These are phyloP conservation scores for Serilophus lunatus DNA, from an alignment of 2,113 vertebrate species.

Conservation along the genomic window DNA sequence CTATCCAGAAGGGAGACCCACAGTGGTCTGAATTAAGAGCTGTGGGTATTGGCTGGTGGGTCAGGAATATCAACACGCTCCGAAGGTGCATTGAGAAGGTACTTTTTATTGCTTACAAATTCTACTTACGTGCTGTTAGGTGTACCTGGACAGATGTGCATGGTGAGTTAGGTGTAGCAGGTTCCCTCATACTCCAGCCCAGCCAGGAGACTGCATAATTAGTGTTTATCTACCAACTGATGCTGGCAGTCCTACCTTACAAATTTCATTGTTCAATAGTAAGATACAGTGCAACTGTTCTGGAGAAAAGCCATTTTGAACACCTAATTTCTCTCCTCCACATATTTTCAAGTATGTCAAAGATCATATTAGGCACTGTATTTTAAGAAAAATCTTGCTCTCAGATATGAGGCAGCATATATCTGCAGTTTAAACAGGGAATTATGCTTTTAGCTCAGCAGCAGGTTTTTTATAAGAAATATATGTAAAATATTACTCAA, in stretches of 20 bases:
- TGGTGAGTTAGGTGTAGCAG: not conserved
- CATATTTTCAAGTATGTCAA: not conserved
- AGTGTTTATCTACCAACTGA: not conserved
- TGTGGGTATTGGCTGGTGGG: constrained; percentile 97
- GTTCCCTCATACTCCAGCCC: not conserved
- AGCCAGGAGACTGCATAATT: not conserved
- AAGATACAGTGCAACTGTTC: not conserved
- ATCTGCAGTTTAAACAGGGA: not conserved
- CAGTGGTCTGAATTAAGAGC: constrained; percentile 96
- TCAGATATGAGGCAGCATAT: not conserved
- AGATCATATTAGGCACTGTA: not conserved
- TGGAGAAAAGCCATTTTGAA: not conserved
- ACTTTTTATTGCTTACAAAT: not conserved
- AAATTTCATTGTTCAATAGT: not conserved
- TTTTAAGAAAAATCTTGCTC: not conserved
- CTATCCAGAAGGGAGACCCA: constrained; percentile 94
- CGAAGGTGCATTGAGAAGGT: constrained; percentile 98
- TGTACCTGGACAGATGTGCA: not conserved
- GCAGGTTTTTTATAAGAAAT: not conserved
- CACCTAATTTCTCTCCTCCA: not conserved
- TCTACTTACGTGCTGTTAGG: not conserved
- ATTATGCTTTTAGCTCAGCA: not conserved
- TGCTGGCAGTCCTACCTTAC: not conserved
- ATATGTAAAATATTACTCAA: not conserved
- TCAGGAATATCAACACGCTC: constrained; percentile 95